Conservation (phyloP, 23 tunicate species). For the Trididemnum miniatum region DNA sequence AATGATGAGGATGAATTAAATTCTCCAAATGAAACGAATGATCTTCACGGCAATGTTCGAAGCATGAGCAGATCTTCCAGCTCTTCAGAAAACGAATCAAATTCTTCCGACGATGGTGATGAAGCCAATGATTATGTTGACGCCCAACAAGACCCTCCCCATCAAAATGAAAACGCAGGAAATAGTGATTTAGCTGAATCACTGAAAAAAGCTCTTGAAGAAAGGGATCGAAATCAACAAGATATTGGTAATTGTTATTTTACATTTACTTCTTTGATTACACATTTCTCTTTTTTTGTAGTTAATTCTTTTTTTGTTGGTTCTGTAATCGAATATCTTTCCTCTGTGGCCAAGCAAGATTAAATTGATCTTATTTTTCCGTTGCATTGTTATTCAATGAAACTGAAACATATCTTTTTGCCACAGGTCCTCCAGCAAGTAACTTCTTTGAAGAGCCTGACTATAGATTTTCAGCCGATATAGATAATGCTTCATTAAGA, state of each 20-base stretch:
- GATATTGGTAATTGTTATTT: background rate
- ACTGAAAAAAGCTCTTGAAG: constrained; percentile 67
- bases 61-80: background rate
- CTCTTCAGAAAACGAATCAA: constrained; percentile 13
- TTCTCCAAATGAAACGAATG: background rate
- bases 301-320: too few species aligned
- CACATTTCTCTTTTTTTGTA: too few species aligned
- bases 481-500: constrained; percentile 49
- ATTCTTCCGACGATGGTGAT: background rate
- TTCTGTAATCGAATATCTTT: too few species aligned
- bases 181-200: constrained; percentile 36
- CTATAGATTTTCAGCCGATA: constrained; percentile 15
- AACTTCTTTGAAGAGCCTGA: too few species aligned
- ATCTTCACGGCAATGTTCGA: background rate
- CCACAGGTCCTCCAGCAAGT: too few species aligned
- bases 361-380: too few species aligned
- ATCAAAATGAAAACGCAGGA: background rate
- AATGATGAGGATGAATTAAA: too few species aligned
- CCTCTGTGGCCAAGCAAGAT: too few species aligned
- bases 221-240: constrained; percentile 58
- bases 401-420: too few species aligned
- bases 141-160: background rate
- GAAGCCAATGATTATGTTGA: background rate
- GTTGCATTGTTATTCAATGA: too few species aligned
- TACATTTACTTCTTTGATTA: too few species aligned